Conservation (phyloP, 2,797 vertebrate species). For the Centropyge bicolor region DNA sequence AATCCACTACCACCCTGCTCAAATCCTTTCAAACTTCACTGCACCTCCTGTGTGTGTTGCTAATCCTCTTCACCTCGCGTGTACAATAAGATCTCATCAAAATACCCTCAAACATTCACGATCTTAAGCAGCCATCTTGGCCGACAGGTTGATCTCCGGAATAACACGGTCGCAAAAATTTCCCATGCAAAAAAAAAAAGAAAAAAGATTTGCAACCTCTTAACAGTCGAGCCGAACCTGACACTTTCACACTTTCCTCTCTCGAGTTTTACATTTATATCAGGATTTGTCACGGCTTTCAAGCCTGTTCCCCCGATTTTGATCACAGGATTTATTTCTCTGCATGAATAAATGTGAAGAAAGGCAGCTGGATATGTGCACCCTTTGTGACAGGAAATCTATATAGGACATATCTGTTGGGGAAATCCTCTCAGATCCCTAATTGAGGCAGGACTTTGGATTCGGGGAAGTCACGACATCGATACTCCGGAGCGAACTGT, state of each 20-base stretch:
- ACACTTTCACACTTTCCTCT: conserved; percentile 67
- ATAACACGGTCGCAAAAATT: conserved; percentile 33
- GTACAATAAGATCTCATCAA: conserved; percentile 10
- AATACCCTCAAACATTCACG: conserved; percentile 22
- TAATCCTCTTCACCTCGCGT: conserved; percentile 34
- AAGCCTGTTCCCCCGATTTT: conserved; percentile 73
- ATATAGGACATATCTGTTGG: conserved; percentile 74
- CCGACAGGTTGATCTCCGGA: conserved; percentile 52
- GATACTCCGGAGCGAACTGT: conserved; percentile 41
- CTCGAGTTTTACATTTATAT: conserved; percentile 82
- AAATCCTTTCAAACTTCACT: not conserved
- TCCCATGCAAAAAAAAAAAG: conserved; percentile 45
- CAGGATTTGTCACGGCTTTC: conserved; percentile 83
- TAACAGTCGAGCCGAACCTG: conserved; percentile 64
- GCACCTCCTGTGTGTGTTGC: conserved; percentile 6
- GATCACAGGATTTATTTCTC: conserved; percentile 83
- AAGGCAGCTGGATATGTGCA: conserved; percentile 77
- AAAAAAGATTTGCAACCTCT: conserved; percentile 61
- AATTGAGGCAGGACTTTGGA: conserved; percentile 52
- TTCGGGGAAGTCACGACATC: conserved; percentile 43
- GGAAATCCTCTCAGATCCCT: conserved; percentile 72
- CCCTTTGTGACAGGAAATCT: conserved; percentile 80
- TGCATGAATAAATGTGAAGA: conserved; percentile 79
- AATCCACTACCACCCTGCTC: not conserved
- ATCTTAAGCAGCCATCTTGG: conserved; percentile 31